These are phyloP conservation scores for Anticlea derivata DNA, from an alignment of 2,888 invertebrate species.

Conservation along the genomic window DNA sequence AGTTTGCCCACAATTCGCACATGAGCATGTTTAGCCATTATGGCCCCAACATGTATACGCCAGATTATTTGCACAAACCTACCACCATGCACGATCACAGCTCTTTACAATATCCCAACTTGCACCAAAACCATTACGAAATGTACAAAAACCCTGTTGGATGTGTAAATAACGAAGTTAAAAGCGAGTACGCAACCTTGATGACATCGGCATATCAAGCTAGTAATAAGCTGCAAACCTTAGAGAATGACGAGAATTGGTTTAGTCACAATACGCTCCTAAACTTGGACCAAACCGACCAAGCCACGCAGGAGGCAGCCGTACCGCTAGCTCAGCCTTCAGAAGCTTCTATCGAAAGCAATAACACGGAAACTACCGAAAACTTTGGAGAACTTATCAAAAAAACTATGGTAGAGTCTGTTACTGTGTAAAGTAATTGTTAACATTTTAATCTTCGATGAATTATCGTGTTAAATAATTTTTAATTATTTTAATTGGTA, in stretches of 20 bases:
- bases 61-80: constrained; percentile 72
- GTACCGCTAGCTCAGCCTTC: constrained; percentile 50
- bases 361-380: constrained; percentile 76
- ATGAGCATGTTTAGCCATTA: constrained; percentile 80
- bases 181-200: constrained; percentile 86
- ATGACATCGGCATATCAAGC: constrained; percentile 85
- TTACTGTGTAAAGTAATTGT: constrained; percentile 88
- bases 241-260: constrained; percentile 81
- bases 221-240: constrained; percentile 87
- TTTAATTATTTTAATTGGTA: constrained; percentile 73
- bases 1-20: constrained; percentile 81
- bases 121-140: constrained; percentile 67
- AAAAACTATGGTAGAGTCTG: constrained; percentile 96
- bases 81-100: constrained; percentile 59
- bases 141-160: constrained; percentile 70
- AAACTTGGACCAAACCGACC: constrained; percentile 68
- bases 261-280: constrained; percentile 74
- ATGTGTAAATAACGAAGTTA: constrained; percentile 74
- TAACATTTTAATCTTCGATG: constrained; percentile 69
- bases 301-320: constrained; percentile 63
- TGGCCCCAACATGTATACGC: constrained; percentile 74
- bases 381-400: constrained; percentile 96
- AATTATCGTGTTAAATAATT: constrained; percentile 74
- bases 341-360: constrained; percentile 48
- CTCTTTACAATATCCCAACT: constrained; percentile 62